Percentiles rank a stretch among this genome's conserved stretches.
phyloP scores from a whole-genome alignment of 2,113 vertebrate genomes.

The Peucedramus taeniatus region DNA sequence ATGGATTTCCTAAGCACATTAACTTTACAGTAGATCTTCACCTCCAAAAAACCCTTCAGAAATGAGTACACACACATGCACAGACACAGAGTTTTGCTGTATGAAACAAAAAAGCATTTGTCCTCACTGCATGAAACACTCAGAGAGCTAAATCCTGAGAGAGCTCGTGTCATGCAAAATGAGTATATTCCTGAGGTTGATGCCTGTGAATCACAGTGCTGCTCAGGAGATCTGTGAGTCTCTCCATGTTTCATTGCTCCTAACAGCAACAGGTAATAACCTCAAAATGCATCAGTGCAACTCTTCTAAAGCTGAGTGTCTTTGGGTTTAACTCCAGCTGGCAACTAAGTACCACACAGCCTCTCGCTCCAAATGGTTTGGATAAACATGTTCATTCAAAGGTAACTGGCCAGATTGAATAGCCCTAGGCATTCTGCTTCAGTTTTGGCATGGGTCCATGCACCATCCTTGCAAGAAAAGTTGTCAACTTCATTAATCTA shows the following conservation, averaged over 20 bases:
- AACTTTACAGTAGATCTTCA: neutral
- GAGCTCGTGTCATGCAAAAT: neutral
- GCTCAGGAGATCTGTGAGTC: neutral
- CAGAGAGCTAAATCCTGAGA: neutral
- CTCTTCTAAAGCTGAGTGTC: neutral
- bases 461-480: neutral
- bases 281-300: neutral
- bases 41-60: neutral
- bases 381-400: neutral
- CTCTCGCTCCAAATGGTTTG: fast-evolving
- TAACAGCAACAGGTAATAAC: neutral
- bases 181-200: neutral
- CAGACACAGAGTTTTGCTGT: neutral
- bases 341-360: neutral
- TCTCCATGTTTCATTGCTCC: neutral
- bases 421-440: neutral
- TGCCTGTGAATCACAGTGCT: neutral
- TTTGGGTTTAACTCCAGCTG: neutral
- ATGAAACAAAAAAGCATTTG: neutral
- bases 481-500: neutral
- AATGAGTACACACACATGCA: neutral
- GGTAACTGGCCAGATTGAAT: neutral
- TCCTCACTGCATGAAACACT: neutral
- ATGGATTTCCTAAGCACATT: neutral
- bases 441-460: neutral